Percentiles rank a stretch among this genome's conserved stretches.
Conservation (phyloP, 2,797 vertebrate genomes). For the Florisuga fusca region DNA sequence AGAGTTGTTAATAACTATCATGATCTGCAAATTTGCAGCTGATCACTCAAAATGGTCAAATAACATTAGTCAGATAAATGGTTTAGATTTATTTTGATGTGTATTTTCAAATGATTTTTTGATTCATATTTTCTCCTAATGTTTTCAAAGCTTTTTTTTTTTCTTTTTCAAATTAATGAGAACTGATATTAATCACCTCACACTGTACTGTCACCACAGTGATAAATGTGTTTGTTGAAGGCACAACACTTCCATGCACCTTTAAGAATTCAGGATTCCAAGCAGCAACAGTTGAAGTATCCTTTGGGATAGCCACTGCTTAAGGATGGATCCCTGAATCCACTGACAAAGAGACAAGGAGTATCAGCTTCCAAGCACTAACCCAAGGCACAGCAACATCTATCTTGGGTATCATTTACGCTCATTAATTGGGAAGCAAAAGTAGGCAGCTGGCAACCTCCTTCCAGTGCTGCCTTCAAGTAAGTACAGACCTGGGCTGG, state of each 20-base stretch:
- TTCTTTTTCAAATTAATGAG: neutral
- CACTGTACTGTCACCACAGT: neutral
- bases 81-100: neutral
- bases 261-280: neutral
- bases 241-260: neutral
- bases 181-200: neutral
- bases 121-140: conserved; percentile 1
- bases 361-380: neutral
- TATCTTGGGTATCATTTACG: neutral
- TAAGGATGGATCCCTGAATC: neutral
- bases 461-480: neutral
- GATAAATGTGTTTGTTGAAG: neutral
- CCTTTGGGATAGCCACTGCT: neutral
- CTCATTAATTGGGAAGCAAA: neutral
- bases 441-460: neutral
- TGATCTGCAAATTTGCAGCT: neutral
- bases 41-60: neutral
- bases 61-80: neutral
- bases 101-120: neutral
- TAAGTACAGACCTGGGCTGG: neutral
- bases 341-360: neutral
- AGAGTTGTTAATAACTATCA: neutral
- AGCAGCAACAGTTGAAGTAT: neutral
- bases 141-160: neutral
- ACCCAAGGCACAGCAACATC: neutral